A percentile compares a stretch with the other conserved stretches of the same genome.
Evolutionary conservation across 2,888 invertebrate genomes (phyloP).

Genomic region (Tinea semifulvella): DNA sequence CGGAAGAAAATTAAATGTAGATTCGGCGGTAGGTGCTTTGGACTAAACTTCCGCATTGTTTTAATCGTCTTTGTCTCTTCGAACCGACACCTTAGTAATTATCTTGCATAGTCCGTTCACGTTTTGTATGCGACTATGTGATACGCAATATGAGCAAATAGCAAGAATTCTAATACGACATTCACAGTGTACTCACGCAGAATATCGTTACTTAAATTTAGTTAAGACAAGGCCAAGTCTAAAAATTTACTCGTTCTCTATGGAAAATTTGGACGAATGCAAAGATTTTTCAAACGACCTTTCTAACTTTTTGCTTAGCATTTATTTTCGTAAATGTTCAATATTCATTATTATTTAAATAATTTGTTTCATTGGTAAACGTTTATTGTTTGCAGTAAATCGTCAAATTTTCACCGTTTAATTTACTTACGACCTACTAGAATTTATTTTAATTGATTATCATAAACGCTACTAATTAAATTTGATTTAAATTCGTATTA

Average conservation of each 20-base stretch:
- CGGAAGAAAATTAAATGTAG: slow-evolving; percentile 31
- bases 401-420: too few species aligned
- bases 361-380: background rate
- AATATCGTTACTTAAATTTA: slow-evolving; percentile 6
- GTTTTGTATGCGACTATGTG: slow-evolving; percentile 7
- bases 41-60: background rate
- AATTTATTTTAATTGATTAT: too few species aligned
- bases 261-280: background rate
- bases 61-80: slow-evolving; percentile 4
- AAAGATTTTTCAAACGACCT: slow-evolving; percentile 11
- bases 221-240: slow-evolving; percentile 6
- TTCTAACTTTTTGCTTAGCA: slow-evolving; percentile 5
- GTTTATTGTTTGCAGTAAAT: too few species aligned
- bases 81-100: background rate
- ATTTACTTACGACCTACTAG: too few species aligned
- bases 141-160: slow-evolving; percentile 11
- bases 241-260: slow-evolving; percentile 8
- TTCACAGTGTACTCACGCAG: slow-evolving; percentile 11
- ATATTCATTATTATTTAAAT: slow-evolving; percentile 4
- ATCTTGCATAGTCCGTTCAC: background rate
- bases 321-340: slow-evolving; percentile 6
- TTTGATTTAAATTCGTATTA: too few species aligned
- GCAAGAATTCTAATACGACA: slow-evolving; percentile 12
- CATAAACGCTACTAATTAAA: too few species aligned
- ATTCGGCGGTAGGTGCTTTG: background rate